Conservation (phyloP, 2,113 vertebrate species). For the Psophia crepitans region DNA sequence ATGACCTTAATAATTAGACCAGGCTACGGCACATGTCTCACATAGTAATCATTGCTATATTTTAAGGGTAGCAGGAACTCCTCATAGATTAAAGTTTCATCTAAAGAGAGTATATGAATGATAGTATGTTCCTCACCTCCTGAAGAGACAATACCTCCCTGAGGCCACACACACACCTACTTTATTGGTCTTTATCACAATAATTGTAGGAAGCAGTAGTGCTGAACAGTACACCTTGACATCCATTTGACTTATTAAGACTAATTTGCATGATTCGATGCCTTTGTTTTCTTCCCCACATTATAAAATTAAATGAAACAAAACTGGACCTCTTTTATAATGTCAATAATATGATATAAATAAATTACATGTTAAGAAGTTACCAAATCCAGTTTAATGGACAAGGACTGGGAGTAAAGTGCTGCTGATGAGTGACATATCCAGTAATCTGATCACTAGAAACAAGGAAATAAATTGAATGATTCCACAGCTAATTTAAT, state of each 20-base stretch:
- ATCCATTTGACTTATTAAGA: neutral
- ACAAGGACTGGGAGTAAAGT: neutral
- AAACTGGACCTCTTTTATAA: neutral
- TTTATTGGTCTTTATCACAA: neutral
- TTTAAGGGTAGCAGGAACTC: neutral
- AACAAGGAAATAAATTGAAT: constrained; percentile 19
- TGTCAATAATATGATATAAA: neutral
- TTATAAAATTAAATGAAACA: neutral
- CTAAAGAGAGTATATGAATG: neutral
- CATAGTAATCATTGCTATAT: neutral
- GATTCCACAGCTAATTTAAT: neutral
- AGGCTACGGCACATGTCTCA: neutral
- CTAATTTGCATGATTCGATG: neutral
- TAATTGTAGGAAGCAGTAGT: neutral
- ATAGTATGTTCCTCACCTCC: neutral
- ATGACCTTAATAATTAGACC: neutral
- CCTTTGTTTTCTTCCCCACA: neutral
- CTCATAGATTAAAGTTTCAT: neutral
- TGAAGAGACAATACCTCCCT: neutral
- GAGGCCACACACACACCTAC: neutral
- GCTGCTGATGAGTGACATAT: neutral
- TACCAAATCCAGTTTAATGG: neutral
- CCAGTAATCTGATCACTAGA: neutral
- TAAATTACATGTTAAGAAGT: neutral
- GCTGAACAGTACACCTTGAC: neutral